phyloP scores from a whole-genome alignment of 2,888 invertebrate genomes.

The Drosophila parthenogenetica region DNA sequence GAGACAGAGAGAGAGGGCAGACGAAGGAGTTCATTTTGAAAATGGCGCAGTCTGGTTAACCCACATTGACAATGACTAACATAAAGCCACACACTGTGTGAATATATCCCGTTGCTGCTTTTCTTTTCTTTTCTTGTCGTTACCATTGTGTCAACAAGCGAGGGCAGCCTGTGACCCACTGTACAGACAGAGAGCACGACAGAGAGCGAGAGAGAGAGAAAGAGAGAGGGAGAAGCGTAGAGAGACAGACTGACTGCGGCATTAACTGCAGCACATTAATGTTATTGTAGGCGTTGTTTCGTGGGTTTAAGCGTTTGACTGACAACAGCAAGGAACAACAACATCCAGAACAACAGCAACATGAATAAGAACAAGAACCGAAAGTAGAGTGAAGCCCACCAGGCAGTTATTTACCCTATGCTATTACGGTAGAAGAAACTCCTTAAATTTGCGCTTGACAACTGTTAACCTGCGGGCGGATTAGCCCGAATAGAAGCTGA shows the following conservation, averaged over 20 bases:
- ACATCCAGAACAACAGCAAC: constrained; percentile 19
- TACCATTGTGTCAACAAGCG: constrained; percentile 77
- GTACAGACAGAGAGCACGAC: constrained; percentile 4
- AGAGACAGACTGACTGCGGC: constrained; percentile 39
- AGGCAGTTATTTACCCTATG: neutral
- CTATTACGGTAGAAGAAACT: neutral
- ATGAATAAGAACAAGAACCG: constrained; percentile 12
- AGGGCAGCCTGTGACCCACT: constrained; percentile 59
- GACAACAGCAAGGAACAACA: constrained; percentile 41
- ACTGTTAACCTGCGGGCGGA: no score
- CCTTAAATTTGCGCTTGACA: no score
- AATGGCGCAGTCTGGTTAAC: constrained; percentile 75
- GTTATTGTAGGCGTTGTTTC: constrained; percentile 72
- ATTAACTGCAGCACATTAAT: constrained; percentile 79
- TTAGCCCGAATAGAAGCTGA: no score
- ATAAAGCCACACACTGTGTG: constrained; percentile 25
- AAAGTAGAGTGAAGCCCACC: neutral
- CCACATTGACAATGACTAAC: constrained; percentile 70
- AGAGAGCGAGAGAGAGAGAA: neutral
- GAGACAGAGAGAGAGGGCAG: neutral
- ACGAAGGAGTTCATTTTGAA: constrained; percentile 33
- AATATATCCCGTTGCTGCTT: constrained; percentile 9
- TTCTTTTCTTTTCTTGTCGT: constrained; percentile 51
- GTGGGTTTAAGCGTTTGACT: constrained; percentile 62
- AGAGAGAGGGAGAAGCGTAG: neutral